Evolutionary conservation across 2,797 vertebrate genomes (phyloP).

Genomic region (Antennarius maculatus): DNA sequence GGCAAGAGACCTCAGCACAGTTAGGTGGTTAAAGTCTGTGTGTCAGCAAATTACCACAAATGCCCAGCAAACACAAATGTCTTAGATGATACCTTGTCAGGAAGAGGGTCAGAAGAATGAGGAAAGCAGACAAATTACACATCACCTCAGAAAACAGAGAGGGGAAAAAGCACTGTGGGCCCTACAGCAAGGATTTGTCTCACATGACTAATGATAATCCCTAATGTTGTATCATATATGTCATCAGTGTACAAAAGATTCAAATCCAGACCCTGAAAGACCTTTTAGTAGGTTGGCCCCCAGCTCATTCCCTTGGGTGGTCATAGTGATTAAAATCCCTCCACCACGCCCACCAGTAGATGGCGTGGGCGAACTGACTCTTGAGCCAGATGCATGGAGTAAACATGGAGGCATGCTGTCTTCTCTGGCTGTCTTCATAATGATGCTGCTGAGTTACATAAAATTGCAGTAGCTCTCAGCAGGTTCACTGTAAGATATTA

Average conservation of each 20-base stretch:
- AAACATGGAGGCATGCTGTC: constrained; percentile 59
- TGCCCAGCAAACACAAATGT: constrained; percentile 56
- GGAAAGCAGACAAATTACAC: constrained; percentile 72
- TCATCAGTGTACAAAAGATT: constrained; percentile 62
- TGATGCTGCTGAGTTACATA: constrained; percentile 82
- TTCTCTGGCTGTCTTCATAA: constrained; percentile 74
- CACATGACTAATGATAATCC: constrained; percentile 67
- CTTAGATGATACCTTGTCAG: constrained; percentile 59
- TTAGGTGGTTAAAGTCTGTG: constrained; percentile 46
- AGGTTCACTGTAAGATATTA: constrained; percentile 76
- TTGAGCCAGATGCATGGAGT: constrained; percentile 35
- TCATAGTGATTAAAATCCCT: constrained; percentile 66
- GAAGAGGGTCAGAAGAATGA: constrained; percentile 64
- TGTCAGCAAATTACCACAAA: constrained; percentile 68
- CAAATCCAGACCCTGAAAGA: constrained; percentile 60
- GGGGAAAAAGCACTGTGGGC: constrained; percentile 32
- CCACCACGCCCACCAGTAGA: constrained; percentile 73
- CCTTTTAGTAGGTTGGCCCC: constrained; percentile 49
- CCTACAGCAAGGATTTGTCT: constrained; percentile 63
- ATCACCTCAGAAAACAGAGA: constrained; percentile 57
- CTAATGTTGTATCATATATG: constrained; percentile 65
- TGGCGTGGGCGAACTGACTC: constrained; percentile 71
- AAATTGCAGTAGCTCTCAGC: constrained; percentile 80
- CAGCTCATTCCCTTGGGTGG: constrained; percentile 62
- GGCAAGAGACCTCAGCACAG: constrained; percentile 44